These are phyloP conservation scores for Chaetophractus vellerosus DNA, from an alignment of 2,797 vertebrate species.

Conservation along the genomic window DNA sequence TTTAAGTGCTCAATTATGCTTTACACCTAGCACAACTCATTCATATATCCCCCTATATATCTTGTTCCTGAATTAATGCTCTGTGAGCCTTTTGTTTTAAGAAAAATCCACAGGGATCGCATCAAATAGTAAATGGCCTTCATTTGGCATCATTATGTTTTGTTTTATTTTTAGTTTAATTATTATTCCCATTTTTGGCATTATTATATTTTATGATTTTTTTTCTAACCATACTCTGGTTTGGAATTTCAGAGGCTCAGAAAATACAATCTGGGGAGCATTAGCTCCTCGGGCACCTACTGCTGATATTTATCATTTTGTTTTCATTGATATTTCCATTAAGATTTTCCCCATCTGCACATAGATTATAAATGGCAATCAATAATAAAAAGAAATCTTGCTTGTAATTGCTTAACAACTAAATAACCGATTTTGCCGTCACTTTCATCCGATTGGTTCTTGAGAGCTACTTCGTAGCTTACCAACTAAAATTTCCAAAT, in stretches of 20 bases:
- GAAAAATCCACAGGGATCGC: neutral
- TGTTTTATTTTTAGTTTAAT: no score
- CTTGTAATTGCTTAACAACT: conserved; percentile 21
- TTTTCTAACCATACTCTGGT: conserved; percentile 14
- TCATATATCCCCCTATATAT: neutral
- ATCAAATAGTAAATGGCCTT: conserved; percentile 44
- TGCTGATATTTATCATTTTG: conserved; percentile 33
- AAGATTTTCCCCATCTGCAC: conserved; percentile 17
- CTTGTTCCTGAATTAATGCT: conserved; percentile 16
- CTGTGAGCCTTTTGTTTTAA: neutral
- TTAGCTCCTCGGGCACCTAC: neutral
- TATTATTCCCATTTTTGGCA: no score
- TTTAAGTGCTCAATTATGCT: neutral
- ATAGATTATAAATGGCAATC: conserved; percentile 34
- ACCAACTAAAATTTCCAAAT: conserved; percentile 34
- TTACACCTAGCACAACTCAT: neutral
- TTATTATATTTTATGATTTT: neutral
- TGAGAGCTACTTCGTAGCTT: conserved; percentile 11
- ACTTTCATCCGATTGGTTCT: conserved; percentile 19
- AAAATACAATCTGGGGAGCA: neutral
- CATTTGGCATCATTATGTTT: neutral
- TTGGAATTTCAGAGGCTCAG: conserved; percentile 33
- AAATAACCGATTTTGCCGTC: neutral
- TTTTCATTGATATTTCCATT: conserved; percentile 63
- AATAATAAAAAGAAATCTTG: conserved; percentile 54